Percentiles rank a stretch among this genome's conserved stretches.
phyloP scores from a whole-genome alignment of 1,140 invertebrate species.

The Parasteatoda tepidariorum region DNA sequence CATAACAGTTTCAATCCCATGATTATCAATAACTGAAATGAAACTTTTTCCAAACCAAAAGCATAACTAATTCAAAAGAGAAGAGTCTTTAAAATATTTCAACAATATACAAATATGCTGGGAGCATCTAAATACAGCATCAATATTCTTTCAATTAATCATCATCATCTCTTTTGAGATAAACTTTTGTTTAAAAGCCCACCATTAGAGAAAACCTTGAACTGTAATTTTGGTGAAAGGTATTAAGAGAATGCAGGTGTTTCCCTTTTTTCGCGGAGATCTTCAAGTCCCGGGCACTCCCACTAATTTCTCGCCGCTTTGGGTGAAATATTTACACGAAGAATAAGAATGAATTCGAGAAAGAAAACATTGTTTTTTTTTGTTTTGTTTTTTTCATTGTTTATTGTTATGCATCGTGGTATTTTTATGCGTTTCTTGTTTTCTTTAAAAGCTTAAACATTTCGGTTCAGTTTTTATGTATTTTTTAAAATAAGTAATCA shows the following conservation, averaged over 20 bases:
- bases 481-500: too few relatives aligned
- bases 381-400: not conserved
- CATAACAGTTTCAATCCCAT: too few relatives aligned
- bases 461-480: too few relatives aligned
- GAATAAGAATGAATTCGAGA: not conserved
- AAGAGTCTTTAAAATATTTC: too few relatives aligned
- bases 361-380: not conserved
- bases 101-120: too few relatives aligned
- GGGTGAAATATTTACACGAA: not conserved
- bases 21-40: too few relatives aligned
- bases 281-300: too few relatives aligned
- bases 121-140: too few relatives aligned
- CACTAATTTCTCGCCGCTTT: not conserved
- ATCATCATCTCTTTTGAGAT: not conserved
- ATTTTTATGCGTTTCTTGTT: not conserved
- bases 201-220: not conserved
- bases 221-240: conserved; percentile 40
- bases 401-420: not conserved
- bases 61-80: too few relatives aligned
- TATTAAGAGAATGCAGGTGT: conserved; percentile 22
- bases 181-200: conserved; percentile 34
- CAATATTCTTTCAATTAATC: not conserved
- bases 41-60: too few relatives aligned
- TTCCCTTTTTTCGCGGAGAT: not conserved
- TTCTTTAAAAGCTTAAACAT: too few relatives aligned